These are phyloP conservation scores for Anguilla obscura DNA, from an alignment of 2,797 vertebrate species.

Conservation along the genomic window DNA sequence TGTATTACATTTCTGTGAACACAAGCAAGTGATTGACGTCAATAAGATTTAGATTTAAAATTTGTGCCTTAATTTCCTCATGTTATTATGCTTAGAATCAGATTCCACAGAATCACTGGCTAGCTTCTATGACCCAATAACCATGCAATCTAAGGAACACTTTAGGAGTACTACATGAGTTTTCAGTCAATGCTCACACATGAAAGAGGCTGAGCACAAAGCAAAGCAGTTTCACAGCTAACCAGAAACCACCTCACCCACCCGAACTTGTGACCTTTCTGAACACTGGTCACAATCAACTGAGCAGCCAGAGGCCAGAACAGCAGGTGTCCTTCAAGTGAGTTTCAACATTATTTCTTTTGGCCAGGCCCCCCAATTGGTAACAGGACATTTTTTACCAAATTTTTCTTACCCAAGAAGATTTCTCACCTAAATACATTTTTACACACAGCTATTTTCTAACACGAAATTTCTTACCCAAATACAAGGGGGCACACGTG, in stretches of 20 bases:
- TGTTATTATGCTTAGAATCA: background rate
- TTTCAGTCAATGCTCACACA: constrained; percentile 8
- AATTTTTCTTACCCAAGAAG: too few relatives aligned
- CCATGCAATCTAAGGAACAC: background rate
- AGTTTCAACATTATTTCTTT: background rate
- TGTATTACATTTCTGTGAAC: background rate
- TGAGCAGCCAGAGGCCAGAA: background rate
- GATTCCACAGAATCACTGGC: background rate
- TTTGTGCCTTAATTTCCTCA: background rate
- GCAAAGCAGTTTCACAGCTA: background rate
- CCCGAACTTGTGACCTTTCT: background rate
- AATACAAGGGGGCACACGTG: background rate
- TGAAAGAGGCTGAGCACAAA: background rate
- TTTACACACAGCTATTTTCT: background rate
- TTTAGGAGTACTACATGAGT: background rate
- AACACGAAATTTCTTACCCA: background rate
- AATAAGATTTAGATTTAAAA: background rate
- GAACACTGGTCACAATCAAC: background rate
- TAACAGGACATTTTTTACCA: background rate
- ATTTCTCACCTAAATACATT: too few relatives aligned
- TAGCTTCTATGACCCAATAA: background rate
- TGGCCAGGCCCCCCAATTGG: too few relatives aligned
- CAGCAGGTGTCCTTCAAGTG: constrained; percentile 1
- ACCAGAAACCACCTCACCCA: constrained; percentile 13
- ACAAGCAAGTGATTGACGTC: background rate